phyloP scores from a whole-genome alignment of 2,888 invertebrate genomes.

The Platycheirus albimanus region DNA sequence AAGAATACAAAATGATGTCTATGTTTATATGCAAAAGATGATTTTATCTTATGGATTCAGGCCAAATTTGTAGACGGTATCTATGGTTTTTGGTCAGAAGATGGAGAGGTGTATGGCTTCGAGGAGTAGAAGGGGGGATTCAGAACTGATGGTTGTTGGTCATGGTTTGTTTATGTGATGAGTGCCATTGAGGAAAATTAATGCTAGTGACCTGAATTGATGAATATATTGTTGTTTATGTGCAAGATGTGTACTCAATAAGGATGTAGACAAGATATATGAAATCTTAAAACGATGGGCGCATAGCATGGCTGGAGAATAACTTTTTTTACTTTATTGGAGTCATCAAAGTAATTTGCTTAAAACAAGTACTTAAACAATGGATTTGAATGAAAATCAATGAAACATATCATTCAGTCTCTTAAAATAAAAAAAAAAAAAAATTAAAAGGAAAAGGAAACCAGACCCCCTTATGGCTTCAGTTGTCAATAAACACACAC shows the following conservation, averaged over 20 bases:
- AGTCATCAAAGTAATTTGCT: no score
- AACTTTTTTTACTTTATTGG: no score
- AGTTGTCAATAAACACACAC: no score
- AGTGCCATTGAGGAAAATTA: slow-evolving; percentile 58
- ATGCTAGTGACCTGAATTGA: slow-evolving; percentile 62
- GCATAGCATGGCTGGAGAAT: background rate
- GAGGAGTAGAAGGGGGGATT: background rate
- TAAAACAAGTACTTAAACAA: no score
- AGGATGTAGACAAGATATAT: slow-evolving; percentile 51
- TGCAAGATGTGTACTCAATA: slow-evolving; percentile 5
- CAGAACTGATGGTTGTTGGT: slow-evolving; percentile 19
- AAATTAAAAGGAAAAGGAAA: no score
- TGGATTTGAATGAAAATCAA: no score
- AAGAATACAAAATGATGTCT: slow-evolving; percentile 42
- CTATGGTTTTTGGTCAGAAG: slow-evolving; percentile 6
- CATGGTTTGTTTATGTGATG: slow-evolving; percentile 62
- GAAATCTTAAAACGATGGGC: slow-evolving; percentile 35
- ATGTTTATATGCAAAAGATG: slow-evolving; percentile 55
- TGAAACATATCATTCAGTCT: no score
- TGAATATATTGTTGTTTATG: slow-evolving; percentile 45
- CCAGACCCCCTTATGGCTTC: no score
- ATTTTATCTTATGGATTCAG: slow-evolving; percentile 54
- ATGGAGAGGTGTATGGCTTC: background rate
- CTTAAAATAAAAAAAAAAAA: no score
- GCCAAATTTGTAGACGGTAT: slow-evolving; percentile 58